Base-by-base conservation (phyloP, 2,888 invertebrate genomes). In the Phengaris arion region DNA sequence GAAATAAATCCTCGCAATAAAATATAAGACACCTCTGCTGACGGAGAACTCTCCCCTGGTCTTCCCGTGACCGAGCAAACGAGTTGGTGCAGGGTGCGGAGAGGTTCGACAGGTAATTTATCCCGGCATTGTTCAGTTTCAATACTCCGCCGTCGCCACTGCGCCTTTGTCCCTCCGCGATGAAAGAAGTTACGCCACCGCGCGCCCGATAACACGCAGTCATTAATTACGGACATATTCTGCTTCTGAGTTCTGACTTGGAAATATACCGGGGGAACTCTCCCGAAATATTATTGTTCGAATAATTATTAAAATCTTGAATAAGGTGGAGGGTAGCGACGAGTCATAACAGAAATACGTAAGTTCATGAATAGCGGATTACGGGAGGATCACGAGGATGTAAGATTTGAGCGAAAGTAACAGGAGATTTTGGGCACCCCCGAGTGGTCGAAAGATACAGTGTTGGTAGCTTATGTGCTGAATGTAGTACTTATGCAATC, bases 81-180 rank as follows among this genome's bases (percentile, higher is more conserved):
- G 15, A 22, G 22, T 6, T 5, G 69, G 46, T 2, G 48, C n/a
- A 48, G 70, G 22, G 52, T 45, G 59, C 59, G 59, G 6, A 22
- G 7, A 68, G 69, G 70, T 72, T 72, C 72, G 72, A 72, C 72
- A 72, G 72, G 72, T 72, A 72, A 72, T 72, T 72, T 72, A 54
- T 72, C 45, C 72, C 72, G 72, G 52, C 54, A 72, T 72, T 72
- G 72, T 72, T 72, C 54, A 12, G 12, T 54, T 22, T 72, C 72
- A 54, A 72, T 72, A 72, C 35, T 10, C 15, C 10, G 51, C 51
- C 52, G 22, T 12, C 22, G 72, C 13, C 54, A n/a, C 69, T 15
- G 46, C 48, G 46, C 68, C 15, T 48, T 72, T 72, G 72, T 72
- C 72, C 70, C 72, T 10, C n/a, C 10, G 51, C 70, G 52, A 13